Evolutionary conservation across 2,113 vertebrate genomes (phyloP).

Genomic region (Plestiodon gilberti): DNA sequence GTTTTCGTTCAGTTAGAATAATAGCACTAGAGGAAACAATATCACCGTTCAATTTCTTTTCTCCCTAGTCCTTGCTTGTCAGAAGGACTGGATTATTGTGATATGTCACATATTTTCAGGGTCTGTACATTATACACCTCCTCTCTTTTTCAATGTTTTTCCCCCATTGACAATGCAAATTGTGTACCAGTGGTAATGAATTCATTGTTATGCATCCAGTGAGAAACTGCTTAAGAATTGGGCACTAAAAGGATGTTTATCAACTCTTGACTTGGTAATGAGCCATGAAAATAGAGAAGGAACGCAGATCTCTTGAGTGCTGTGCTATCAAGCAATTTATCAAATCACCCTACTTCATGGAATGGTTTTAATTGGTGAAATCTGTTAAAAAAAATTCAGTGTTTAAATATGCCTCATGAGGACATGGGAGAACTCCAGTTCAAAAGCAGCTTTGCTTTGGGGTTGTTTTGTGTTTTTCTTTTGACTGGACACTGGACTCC

Average conservation of each 20-base stretch:
- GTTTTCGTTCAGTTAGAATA: conserved; percentile 63
- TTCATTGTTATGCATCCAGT: conserved; percentile 84
- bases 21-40: conserved; percentile 60
- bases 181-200: conserved; percentile 87
- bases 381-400: conserved; percentile 74
- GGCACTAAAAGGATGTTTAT: conserved; percentile 87
- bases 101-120: conserved; percentile 73
- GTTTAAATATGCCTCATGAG: conserved; percentile 71
- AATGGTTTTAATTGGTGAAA: conserved; percentile 77
- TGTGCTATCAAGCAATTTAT: conserved; percentile 76
- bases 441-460: conserved; percentile 71
- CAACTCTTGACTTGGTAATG: conserved; percentile 83
- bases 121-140: conserved; percentile 77
- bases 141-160: conserved; percentile 79
- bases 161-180: conserved; percentile 82
- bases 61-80: conserved; percentile 68
- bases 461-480: conserved; percentile 65
- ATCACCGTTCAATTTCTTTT: conserved; percentile 60
- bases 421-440: conserved; percentile 71
- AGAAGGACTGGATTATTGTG: conserved; percentile 74
- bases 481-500: conserved; percentile 68
- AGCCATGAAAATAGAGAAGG: conserved; percentile 79
- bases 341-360: conserved; percentile 71
- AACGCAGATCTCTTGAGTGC: conserved; percentile 71
- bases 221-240: conserved; percentile 87